A percentile compares a stretch with the other conserved stretches of the same genome.
Conservation (phyloP, 2,113 vertebrate species). For the Otis tarda region DNA sequence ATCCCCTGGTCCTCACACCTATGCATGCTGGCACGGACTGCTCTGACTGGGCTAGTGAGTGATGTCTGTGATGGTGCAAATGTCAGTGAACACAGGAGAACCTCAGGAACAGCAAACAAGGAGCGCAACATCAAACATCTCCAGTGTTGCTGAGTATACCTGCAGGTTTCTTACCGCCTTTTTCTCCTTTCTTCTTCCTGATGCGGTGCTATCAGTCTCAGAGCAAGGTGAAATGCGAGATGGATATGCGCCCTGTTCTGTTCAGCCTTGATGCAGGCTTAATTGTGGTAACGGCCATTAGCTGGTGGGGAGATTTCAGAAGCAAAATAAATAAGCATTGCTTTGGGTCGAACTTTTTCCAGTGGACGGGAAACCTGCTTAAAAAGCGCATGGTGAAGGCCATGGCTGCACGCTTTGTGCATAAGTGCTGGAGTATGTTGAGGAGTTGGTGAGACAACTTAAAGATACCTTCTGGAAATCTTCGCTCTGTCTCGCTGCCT, state of each 20-base stretch:
- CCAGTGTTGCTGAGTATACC: not conserved
- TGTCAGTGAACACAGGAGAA: not conserved
- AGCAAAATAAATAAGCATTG: not conserved
- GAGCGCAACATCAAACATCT: not conserved
- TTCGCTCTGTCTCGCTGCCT: not conserved
- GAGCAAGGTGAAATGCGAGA: not conserved
- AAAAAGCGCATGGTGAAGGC: not conserved
- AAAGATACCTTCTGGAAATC: not conserved
- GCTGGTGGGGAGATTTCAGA: not conserved
- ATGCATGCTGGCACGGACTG: not conserved
- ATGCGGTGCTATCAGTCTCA: not conserved
- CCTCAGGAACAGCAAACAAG: not conserved
- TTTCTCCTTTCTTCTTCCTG: not conserved
- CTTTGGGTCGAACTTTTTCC: not conserved
- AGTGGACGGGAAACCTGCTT: not conserved
- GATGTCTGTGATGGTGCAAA: not conserved
- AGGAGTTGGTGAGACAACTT: not conserved
- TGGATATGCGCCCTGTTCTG: not conserved
- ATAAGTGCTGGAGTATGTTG: rapidly evolving
- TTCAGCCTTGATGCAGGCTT: not conserved
- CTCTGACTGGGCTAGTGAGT: not conserved
- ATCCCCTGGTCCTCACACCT: not conserved
- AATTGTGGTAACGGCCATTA: not conserved
- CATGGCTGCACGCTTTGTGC: not conserved
- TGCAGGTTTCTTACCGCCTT: not conserved